Conservation (phyloP, 1,140 invertebrate species). For the Scylla paramamosain region DNA sequence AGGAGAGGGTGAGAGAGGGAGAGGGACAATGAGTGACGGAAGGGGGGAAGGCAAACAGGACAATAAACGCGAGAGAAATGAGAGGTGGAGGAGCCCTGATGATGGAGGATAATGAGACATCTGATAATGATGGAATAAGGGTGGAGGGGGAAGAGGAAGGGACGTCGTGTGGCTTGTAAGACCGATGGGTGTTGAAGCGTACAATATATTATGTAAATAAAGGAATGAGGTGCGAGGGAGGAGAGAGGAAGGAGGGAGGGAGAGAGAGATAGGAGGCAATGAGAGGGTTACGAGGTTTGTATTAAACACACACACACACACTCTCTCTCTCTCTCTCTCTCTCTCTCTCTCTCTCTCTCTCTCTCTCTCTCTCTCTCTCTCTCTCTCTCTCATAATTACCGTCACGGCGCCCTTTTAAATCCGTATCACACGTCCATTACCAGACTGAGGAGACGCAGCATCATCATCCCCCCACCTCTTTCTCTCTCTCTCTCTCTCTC, state of each 20-base stretch:
- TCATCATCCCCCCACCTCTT: background rate
- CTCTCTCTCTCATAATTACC: background rate
- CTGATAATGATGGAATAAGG: background rate
- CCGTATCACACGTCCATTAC: no score
- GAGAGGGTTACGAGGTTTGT: background rate
- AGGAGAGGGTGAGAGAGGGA: background rate
- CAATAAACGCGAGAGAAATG: conserved; percentile 1
- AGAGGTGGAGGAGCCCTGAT: background rate
- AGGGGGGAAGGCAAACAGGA: background rate
- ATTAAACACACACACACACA: background rate
- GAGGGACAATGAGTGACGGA: conserved; percentile 14
- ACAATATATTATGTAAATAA: conserved; percentile 35
- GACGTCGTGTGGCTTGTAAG: background rate
- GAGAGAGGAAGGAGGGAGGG: background rate
- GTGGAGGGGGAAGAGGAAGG: background rate
- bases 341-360: conserved; percentile 15
- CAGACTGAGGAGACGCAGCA: background rate
- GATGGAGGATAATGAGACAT: background rate
- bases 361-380: background rate
- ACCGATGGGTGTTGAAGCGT: background rate
- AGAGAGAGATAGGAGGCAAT: background rate
- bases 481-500: background rate
- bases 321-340: background rate
- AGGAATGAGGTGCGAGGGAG: background rate
- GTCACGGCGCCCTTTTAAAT: background rate